Evolutionary conservation across 2,797 vertebrate species (phyloP).

Genomic region (Coluber constrictor): DNA sequence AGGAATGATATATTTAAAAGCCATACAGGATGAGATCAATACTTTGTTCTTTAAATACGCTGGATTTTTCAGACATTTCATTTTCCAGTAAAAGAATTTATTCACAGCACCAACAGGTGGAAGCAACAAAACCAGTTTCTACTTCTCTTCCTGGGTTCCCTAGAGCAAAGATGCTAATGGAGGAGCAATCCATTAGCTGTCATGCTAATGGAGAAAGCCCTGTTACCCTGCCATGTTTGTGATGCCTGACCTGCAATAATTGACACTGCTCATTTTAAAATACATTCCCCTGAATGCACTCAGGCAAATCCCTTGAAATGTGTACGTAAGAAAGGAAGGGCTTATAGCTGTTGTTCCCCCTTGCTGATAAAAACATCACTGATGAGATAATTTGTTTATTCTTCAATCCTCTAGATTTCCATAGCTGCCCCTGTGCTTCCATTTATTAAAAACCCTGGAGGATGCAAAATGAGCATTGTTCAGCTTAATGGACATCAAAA

Average conservation of each 20-base stretch:
- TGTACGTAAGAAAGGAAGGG: slow-evolving; percentile 10
- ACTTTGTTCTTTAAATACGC: slow-evolving; percentile 34
- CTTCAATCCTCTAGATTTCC: slow-evolving; percentile 26
- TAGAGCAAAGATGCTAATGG: neutral
- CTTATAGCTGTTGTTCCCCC: neutral
- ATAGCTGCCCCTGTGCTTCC: slow-evolving; percentile 24
- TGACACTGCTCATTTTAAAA: neutral
- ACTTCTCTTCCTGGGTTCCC: neutral
- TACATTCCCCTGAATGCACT: neutral
- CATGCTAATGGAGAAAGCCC: neutral
- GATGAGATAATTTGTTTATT: slow-evolving; percentile 47
- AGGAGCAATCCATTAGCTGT: neutral
- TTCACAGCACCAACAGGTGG: neutral
- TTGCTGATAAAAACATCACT: slow-evolving; percentile 22
- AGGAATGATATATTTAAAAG: slow-evolving; percentile 30
- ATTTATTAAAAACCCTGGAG: slow-evolving; percentile 39
- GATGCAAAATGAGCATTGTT: slow-evolving; percentile 59
- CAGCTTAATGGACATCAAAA: slow-evolving; percentile 54
- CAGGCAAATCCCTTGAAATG: neutral
- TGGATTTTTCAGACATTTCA: neutral
- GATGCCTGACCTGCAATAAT: neutral
- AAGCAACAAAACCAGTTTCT: neutral
- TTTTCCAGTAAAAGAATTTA: neutral
- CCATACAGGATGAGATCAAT: slow-evolving; percentile 29
- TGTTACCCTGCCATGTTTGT: neutral